Conservation (phyloP, 2,888 invertebrate species). For the Nymphalis urticae region DNA sequence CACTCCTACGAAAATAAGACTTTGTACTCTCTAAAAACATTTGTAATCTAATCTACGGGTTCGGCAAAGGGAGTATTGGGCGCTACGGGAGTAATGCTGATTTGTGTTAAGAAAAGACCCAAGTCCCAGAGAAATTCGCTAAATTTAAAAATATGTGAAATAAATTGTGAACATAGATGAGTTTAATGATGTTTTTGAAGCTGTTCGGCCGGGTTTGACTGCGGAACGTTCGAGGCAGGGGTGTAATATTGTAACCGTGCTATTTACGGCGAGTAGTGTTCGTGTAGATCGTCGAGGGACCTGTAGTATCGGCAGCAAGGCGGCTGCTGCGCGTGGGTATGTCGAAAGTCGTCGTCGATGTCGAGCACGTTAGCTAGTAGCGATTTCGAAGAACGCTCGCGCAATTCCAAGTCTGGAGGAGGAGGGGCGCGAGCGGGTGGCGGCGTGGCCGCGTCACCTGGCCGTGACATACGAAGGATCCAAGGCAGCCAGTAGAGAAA, state of each 20-base stretch:
- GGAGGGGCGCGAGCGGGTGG: slow-evolving; percentile 87
- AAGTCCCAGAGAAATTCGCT: slow-evolving; percentile 57
- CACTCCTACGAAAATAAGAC: slow-evolving; percentile 69
- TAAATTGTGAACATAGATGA: slow-evolving; percentile 51
- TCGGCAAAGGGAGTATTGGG: slow-evolving; percentile 74
- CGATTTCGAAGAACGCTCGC: slow-evolving; percentile 95
- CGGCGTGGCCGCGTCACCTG: slow-evolving; percentile 83
- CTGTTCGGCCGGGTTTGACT: slow-evolving; percentile 72
- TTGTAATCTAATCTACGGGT: slow-evolving; percentile 73
- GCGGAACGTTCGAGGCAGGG: slow-evolving; percentile 77
- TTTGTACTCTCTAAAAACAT: slow-evolving; percentile 43
- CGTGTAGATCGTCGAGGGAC: slow-evolving; percentile 84
- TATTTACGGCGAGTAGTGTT: slow-evolving; percentile 82
- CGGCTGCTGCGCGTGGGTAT: slow-evolving; percentile 87
- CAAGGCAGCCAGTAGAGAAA: slow-evolving; percentile 99
- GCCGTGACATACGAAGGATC: slow-evolving; percentile 95
- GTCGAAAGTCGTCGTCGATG: slow-evolving; percentile 97
- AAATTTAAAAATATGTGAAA: slow-evolving; percentile 41
- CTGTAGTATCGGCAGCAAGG: slow-evolving; percentile 90
- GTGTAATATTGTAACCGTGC: slow-evolving; percentile 78
- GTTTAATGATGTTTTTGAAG: slow-evolving; percentile 49
- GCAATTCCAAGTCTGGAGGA: slow-evolving; percentile 92
- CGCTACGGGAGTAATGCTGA: slow-evolving; percentile 75
- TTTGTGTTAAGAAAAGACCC: slow-evolving; percentile 56
- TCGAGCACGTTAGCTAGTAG: slow-evolving; percentile 97